Percentiles rank a stretch among this genome's conserved stretches.
These are phyloP conservation scores for Phengaris arion DNA, from an alignment of 2,888 invertebrate genomes.

Conservation along the genomic window DNA sequence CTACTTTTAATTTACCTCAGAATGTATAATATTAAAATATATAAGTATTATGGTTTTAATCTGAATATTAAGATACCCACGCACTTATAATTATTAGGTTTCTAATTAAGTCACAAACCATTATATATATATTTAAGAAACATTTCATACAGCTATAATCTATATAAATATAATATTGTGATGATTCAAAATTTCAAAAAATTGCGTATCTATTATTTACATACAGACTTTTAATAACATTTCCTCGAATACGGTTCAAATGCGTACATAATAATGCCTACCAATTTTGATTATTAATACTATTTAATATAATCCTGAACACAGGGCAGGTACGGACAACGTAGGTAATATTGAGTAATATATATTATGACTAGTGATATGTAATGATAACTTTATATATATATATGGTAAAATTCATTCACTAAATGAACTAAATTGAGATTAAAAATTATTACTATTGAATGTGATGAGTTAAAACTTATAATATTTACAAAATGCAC, in stretches of 20 bases:
- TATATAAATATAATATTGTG: slow-evolving; percentile 49
- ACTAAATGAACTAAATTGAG: slow-evolving; percentile 41
- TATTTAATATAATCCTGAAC: slow-evolving; percentile 58
- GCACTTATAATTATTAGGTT: not conserved
- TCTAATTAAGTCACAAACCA: slow-evolving; percentile 5
- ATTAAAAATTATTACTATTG: slow-evolving; percentile 38
- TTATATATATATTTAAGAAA: slow-evolving; percentile 31
- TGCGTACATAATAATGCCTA: slow-evolving; percentile 27
- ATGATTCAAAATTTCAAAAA: slow-evolving; percentile 48
- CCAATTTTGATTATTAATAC: slow-evolving; percentile 26
- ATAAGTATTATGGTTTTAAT: not conserved
- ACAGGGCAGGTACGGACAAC: slow-evolving; percentile 76
- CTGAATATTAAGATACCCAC: not conserved
- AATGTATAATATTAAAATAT: not conserved
- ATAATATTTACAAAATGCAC: slow-evolving; percentile 59
- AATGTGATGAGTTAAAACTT: slow-evolving; percentile 43
- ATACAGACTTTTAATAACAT: slow-evolving; percentile 62
- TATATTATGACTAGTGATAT: slow-evolving; percentile 76
- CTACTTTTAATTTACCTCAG: not conserved
- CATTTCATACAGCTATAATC: slow-evolving; percentile 38
- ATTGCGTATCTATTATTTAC: slow-evolving; percentile 51
- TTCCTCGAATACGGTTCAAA: slow-evolving; percentile 32
- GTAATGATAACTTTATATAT: slow-evolving; percentile 71
- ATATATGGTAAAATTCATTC: slow-evolving; percentile 60
- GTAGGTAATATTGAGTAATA: slow-evolving; percentile 57